Conservation (phyloP, 2,113 vertebrate species). For the Nothobranchius kuhntae region DNA sequence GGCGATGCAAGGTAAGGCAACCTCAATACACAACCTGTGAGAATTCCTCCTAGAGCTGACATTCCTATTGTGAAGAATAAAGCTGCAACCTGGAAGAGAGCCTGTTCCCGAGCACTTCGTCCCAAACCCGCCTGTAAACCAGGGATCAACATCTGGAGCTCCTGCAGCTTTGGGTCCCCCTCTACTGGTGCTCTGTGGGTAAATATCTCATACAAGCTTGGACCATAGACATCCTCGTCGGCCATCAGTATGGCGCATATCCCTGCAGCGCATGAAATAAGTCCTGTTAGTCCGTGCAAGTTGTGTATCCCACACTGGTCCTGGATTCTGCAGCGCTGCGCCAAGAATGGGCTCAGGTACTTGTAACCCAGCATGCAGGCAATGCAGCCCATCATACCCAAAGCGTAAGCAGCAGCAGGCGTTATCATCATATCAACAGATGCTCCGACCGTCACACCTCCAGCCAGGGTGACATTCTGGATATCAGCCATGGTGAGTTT, state of each 20-base stretch:
- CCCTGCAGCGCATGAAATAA: conserved; percentile 79
- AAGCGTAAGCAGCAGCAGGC: conserved; percentile 73
- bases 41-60: conserved; percentile 72
- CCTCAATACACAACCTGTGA: conserved; percentile 75
- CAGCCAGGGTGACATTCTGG: conserved; percentile 86
- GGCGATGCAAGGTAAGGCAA: conserved; percentile 76
- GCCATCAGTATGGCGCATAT: conserved; percentile 72
- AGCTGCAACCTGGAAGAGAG: conserved; percentile 77
- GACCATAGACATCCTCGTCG: conserved; percentile 61
- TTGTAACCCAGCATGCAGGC: conserved; percentile 83
- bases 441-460: conserved; percentile 80
- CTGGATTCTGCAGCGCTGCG: conserved; percentile 65
- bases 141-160: conserved; percentile 68
- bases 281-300: conserved; percentile 83
- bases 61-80: conserved; percentile 67
- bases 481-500: conserved; percentile 81
- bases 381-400: conserved; percentile 80
- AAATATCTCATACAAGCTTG: conserved; percentile 73
- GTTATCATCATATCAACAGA: conserved; percentile 83
- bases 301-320: conserved; percentile 89
- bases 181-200: conserved; percentile 53
- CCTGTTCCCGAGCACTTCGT: conserved; percentile 67
- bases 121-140: conserved; percentile 70
- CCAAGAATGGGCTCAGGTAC: conserved; percentile 80
- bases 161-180: conserved; percentile 55